phyloP scores from a whole-genome alignment of 2,113 vertebrate species.

The Phylloscopus trochilus region DNA sequence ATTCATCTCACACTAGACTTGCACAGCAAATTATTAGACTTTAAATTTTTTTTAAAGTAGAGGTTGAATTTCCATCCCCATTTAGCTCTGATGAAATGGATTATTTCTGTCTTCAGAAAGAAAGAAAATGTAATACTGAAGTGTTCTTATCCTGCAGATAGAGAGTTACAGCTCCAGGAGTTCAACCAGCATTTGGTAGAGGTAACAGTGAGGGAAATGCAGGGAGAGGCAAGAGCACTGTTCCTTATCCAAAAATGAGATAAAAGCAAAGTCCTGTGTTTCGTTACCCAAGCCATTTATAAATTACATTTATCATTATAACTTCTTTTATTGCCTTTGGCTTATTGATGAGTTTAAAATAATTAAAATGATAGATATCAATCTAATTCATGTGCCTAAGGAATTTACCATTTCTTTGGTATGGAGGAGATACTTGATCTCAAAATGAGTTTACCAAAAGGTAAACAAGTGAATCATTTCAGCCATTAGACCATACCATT shows the following conservation, averaged over 20 bases:
- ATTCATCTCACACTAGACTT: background rate
- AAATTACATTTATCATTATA: background rate
- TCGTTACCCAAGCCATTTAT: background rate
- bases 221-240: background rate
- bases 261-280: background rate
- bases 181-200: background rate
- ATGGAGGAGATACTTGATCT: background rate
- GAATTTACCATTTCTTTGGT: background rate
- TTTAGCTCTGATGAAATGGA: background rate
- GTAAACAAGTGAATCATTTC: background rate
- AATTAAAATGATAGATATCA: background rate
- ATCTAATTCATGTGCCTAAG: background rate
- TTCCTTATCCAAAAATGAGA: background rate
- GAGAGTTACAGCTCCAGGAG: background rate
- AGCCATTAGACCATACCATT: background rate
- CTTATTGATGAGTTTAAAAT: background rate
- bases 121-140: background rate
- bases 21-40: background rate
- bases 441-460: background rate
- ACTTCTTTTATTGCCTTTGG: background rate
- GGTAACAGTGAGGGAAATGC: background rate
- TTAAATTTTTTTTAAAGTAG: background rate
- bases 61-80: background rate
- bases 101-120: background rate
- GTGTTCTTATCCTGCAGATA: background rate